Conservation (phyloP, 2,797 vertebrate genomes). For the Helicolenus hilgendorfi region DNA sequence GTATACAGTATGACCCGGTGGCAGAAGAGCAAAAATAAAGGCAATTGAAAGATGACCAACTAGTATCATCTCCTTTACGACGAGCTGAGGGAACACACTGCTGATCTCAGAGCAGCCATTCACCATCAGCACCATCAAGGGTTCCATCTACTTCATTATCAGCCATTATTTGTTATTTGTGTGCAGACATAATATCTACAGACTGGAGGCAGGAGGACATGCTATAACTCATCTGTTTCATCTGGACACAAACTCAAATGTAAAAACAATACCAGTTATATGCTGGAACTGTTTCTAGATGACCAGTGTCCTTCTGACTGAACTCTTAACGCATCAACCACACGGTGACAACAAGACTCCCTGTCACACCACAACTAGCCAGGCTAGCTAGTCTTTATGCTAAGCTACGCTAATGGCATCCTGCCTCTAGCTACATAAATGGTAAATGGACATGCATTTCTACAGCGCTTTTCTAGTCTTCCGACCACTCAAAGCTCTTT, state of each 20-base stretch:
- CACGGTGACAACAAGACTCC: not conserved
- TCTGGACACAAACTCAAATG: not conserved
- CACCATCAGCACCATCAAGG: not conserved
- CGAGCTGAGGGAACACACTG: not conserved
- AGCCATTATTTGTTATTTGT: not conserved
- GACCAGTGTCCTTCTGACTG: not conserved
- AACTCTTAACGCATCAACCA: not conserved
- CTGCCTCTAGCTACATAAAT: too few relatives aligned
- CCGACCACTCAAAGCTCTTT: too few relatives aligned
- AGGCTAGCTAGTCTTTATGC: too few relatives aligned
- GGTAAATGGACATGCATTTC: too few relatives aligned
- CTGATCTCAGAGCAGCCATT: not conserved
- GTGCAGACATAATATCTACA: not conserved
- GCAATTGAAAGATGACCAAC: not conserved
- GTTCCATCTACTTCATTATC: not conserved
- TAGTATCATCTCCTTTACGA: not conserved
- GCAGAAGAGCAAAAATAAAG: not conserved
- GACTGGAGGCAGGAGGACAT: not conserved
- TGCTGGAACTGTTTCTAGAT: not conserved
- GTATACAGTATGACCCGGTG: not conserved
- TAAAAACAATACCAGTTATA: not conserved
- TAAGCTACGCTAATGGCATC: too few relatives aligned
- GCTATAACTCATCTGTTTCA: not conserved
- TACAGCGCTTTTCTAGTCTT: too few relatives aligned
- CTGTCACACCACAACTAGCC: too few relatives aligned